Evolutionary conservation across 2,797 vertebrate genomes (phyloP), one percentile per base, ranked within the genome.

Genomic region (Chiroxiphia lanceolata): DNA sequence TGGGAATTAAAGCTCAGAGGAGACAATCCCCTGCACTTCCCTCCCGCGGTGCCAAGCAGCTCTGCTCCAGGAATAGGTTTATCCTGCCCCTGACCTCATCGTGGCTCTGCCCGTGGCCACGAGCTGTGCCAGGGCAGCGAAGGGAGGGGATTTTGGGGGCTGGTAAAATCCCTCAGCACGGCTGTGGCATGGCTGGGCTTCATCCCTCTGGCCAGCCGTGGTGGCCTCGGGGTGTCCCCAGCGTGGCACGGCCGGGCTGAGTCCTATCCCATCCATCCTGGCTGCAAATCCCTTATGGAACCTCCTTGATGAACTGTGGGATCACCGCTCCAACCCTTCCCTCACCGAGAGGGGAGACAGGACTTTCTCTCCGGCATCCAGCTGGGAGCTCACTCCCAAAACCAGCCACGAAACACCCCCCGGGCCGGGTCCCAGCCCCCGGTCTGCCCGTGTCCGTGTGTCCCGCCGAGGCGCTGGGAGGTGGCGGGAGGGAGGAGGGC

Each of bases 1-100:
- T 45, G 38, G 83, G 87, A 93, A 94, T 93, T 90, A 95, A 44
- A 91, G 87, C 65, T 81, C 80, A 14, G 86, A 87, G 61, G 34
- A 77, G 92, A 91, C 89, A 88, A 90, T 86, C 83, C 90, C 76
- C 76, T 40, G 50, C 1, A 3, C 59, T 48, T 7, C 20, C 40
- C 75, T 64, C 63, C 87, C 6, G 18, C 60, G 0, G 36, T 14
- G 47, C 31, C 27, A 0, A 22, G 84, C 83, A 18, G 95, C 85
- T 84, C 94, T 57, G 65, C 95, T 95, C 90, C 92, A 93, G 92
- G 87, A 96, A 95, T 95, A 94, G 92, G 83, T 93, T 91, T 56
- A 92, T 89, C 92, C 95, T 11, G 78, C 51, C 48, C 75, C 56
- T 91, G 92, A 87, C 92, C 87, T 85, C 14, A 50, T 40, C 42